Evolutionary conservation across 2,113 vertebrate genomes (phyloP).

Genomic region (Alouatta palliata): DNA sequence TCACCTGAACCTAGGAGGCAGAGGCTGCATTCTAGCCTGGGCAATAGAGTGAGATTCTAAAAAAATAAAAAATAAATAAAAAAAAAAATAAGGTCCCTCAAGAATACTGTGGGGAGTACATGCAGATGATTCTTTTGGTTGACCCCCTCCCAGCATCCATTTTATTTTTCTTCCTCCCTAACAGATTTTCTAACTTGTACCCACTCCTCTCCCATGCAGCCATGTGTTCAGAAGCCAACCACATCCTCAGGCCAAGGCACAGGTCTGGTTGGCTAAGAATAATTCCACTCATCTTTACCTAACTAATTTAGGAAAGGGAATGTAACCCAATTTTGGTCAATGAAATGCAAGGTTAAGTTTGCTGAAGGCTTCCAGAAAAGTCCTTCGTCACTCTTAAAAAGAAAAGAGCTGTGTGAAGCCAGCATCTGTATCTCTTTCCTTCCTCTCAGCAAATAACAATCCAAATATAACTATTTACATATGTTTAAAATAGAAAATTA

Average conservation of each 20-base stretch:
- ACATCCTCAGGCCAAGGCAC: slow-evolving; percentile 13
- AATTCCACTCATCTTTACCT: slow-evolving; percentile 50
- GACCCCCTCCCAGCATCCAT: neutral
- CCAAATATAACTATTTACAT: neutral
- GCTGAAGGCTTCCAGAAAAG: slow-evolving; percentile 50
- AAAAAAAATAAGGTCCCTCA: no score
- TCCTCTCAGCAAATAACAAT: neutral
- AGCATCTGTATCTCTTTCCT: neutral
- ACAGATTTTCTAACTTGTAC: neutral
- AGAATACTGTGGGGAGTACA: neutral
- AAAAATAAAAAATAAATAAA: no score
- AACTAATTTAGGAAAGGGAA: slow-evolving; percentile 64
- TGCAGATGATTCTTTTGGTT: neutral
- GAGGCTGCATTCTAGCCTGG: no score
- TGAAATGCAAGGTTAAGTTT: slow-evolving; percentile 51
- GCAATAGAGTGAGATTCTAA: no score
- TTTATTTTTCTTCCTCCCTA: neutral
- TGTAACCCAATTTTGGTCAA: slow-evolving; percentile 59
- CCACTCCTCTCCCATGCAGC: neutral
- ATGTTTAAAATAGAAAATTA: slow-evolving; percentile 29
- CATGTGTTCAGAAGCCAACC: neutral
- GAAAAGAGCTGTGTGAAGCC: neutral
- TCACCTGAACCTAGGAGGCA: no score
- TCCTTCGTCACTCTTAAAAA: neutral
- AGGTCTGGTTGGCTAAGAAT: slow-evolving; percentile 38